A percentile compares a stretch with the other conserved stretches of the same genome.
Evolutionary conservation across 2,113 vertebrate species (phyloP).

Genomic region (Solea senegalensis): DNA sequence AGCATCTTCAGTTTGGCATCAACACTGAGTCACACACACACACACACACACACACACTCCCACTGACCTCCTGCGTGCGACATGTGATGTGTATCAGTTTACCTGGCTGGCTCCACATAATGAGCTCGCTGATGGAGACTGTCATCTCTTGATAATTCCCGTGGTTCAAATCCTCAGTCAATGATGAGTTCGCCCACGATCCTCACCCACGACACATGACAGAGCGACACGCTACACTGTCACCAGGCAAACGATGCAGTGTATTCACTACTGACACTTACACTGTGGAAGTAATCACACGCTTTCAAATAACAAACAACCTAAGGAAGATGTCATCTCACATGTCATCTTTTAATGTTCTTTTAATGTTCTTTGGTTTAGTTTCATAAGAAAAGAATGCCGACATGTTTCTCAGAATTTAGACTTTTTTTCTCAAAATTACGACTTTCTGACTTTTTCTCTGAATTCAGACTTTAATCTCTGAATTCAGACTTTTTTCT

Average conservation of each 20-base stretch:
- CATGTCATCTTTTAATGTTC: too few relatives aligned
- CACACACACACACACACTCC: not conserved
- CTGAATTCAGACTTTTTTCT: too few relatives aligned
- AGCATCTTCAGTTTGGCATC: too few relatives aligned
- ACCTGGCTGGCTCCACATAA: slow-evolving; percentile 63
- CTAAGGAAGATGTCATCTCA: too few relatives aligned
- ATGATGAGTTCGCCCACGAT: slow-evolving; percentile 23
- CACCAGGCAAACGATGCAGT: not conserved
- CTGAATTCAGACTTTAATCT: too few relatives aligned
- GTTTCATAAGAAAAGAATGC: too few relatives aligned
- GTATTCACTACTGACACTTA: not conserved
- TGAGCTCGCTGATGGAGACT: slow-evolving; percentile 53
- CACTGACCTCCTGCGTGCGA: slow-evolving; percentile 9
- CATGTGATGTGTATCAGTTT: slow-evolving; percentile 44
- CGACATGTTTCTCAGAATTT: too few relatives aligned
- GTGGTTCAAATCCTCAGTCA: slow-evolving; percentile 30
- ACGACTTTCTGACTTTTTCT: too few relatives aligned
- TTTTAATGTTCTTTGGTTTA: too few relatives aligned
- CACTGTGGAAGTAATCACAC: too few relatives aligned
- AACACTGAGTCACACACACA: not conserved
- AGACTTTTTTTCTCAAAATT: too few relatives aligned
- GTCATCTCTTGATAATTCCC: slow-evolving; percentile 61
- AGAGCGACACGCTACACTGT: not conserved
- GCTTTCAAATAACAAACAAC: too few relatives aligned
- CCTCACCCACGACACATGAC: not conserved